phyloP scores from a whole-genome alignment of 2,113 vertebrate genomes.

The Clarias magur region DNA sequence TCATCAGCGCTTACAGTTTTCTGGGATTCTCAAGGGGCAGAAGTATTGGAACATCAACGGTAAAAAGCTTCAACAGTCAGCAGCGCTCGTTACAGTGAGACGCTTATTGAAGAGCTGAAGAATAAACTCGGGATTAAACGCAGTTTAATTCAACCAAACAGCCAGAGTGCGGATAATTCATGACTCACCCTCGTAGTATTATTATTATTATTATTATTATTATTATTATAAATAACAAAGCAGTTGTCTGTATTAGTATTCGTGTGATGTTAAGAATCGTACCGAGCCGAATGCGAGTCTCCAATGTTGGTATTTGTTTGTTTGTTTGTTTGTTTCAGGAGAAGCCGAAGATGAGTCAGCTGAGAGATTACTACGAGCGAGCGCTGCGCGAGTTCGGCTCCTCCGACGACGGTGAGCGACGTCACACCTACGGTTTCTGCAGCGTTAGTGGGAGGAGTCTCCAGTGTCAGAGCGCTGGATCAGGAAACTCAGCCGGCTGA shows the following conservation, averaged over 20 bases:
- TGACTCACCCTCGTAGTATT: no score
- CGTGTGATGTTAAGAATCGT: background rate
- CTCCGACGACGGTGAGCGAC: constrained; percentile 78
- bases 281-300: background rate
- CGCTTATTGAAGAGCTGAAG: no score
- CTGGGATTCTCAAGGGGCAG: no score
- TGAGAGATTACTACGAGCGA: constrained; percentile 92
- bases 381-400: constrained; percentile 91
- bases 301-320: background rate
- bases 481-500: background rate
- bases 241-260: background rate
- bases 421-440: background rate
- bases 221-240: no score
- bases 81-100: no score
- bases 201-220: no score
- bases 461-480: background rate
- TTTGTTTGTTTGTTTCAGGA: constrained; percentile 71
- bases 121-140: no score
- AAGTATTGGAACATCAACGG: no score
- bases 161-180: no score
- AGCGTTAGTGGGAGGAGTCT: background rate
- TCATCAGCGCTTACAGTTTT: no score
- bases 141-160: no score
- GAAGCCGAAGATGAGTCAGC: constrained; percentile 78
- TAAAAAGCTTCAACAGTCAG: no score